These are phyloP conservation scores for Seriola dumerili DNA, from an alignment of 2,113 vertebrate genomes.

Conservation along the genomic window DNA sequence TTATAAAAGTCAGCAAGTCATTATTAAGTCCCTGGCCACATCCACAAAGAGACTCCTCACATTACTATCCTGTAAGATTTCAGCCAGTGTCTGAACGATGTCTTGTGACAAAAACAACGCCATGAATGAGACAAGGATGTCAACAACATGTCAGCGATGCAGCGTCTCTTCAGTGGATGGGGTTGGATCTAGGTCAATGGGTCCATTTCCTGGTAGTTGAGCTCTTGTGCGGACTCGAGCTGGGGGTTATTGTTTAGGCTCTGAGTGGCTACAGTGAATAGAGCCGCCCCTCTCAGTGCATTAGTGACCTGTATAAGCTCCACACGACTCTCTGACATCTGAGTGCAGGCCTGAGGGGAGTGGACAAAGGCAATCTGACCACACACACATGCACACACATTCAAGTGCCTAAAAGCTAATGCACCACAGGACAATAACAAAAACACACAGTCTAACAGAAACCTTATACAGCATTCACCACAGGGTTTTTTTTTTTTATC, in stretches of 20 bases:
- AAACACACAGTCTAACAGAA: slow-evolving; percentile 60
- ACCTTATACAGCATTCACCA: slow-evolving; percentile 43
- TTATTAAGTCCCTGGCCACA: background rate
- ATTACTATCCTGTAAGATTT: background rate
- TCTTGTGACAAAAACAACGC: slow-evolving; percentile 20
- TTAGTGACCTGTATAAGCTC: slow-evolving; percentile 79
- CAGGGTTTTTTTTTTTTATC: slow-evolving; percentile 44
- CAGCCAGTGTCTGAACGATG: background rate
- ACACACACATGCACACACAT: slow-evolving; percentile 43
- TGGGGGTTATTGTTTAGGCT: slow-evolving; percentile 59
- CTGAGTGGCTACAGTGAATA: slow-evolving; percentile 66
- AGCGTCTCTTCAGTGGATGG: slow-evolving; percentile 34
- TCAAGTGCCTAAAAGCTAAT: slow-evolving; percentile 58
- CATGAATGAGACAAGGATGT: slow-evolving; percentile 31
- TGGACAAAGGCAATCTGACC: slow-evolving; percentile 73
- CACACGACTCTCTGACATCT: slow-evolving; percentile 70
- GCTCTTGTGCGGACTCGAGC: slow-evolving; percentile 52
- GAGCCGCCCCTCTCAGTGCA: slow-evolving; percentile 61
- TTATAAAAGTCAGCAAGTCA: background rate
- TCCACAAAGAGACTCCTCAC: background rate
- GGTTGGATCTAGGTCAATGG: slow-evolving; percentile 77
- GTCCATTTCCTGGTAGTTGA: slow-evolving; percentile 68
- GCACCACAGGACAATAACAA: slow-evolving; percentile 54
- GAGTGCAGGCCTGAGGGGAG: slow-evolving; percentile 74
- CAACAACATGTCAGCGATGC: slow-evolving; percentile 33